Percentiles rank a stretch among this genome's conserved stretches.
phyloP scores from a whole-genome alignment of 1,140 invertebrate genomes.

The Rhizoglyphus robini region DNA sequence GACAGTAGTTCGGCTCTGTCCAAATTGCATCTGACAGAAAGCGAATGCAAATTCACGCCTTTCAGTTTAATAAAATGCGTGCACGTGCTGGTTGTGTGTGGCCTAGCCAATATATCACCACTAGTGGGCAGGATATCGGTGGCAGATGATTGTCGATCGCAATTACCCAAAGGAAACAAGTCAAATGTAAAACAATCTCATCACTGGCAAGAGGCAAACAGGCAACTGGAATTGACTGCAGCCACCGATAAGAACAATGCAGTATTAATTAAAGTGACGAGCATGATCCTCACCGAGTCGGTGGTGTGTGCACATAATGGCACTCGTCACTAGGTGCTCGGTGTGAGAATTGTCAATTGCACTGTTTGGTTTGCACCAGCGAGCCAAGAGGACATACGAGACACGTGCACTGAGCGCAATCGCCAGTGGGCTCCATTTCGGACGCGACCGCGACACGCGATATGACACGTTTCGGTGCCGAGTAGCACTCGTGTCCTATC shows the following conservation, averaged over 20 bases:
- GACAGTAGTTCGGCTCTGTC: no score
- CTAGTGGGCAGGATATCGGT: no score
- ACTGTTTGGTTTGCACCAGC: background rate
- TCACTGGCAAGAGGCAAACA: no score
- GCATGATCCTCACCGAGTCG: no score
- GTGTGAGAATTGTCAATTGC: background rate
- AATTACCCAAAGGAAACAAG: background rate
- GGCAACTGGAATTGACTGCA: background rate
- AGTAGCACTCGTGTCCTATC: background rate
- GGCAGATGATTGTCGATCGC: no score
- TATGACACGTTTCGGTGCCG: no score
- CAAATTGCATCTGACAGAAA: no score
- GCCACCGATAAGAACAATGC: slow-evolving; percentile 8
- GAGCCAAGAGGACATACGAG: background rate
- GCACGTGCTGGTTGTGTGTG: slow-evolving; percentile 8
- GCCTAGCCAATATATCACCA: no score
- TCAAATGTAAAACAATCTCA: slow-evolving; percentile 10
- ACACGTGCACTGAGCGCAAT: no score
- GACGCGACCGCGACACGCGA: background rate
- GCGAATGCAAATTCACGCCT: slow-evolving; percentile 12
- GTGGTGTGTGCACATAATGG: no score
- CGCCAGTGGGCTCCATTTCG: no score
- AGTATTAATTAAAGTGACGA: slow-evolving; percentile 5
- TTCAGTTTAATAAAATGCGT: slow-evolving; percentile 2
- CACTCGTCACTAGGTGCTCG: background rate